Base-by-base conservation (phyloP, 2,888 invertebrate species). In the Lycaena phlaeas region DNA sequence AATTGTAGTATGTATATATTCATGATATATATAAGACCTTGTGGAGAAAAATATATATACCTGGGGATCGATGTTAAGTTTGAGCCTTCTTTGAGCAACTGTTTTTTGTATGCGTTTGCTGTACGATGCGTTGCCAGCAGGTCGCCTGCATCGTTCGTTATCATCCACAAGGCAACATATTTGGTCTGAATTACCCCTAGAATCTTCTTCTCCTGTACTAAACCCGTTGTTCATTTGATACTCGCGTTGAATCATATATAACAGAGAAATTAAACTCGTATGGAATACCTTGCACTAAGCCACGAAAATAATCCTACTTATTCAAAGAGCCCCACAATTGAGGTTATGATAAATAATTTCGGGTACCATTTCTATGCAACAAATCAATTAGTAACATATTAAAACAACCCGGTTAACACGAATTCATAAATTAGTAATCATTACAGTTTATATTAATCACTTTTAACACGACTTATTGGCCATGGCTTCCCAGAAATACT, bases 91-190 rank as follows among this genome's bases (percentile, higher is more conserved):
- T 65, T 96, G 96, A 39, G 94, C 92, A 25, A 97, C 97, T 42
- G 94, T 97, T 75, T 97, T 97, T 77, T 97, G 97, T 59, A 98
- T 96, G 54, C 97, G 89, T 74, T 98, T 97, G 78, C 95, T 97
- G 82, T 97, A 98, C 31, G 96, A 94, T 54, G 98, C 98, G 87
- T 96, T 95, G 50, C 96, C 95, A 54, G 96, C 97, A 42, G 92
- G 89, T 64, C 95, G 90, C 51, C 89, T 87, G 77, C 97, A 98
- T 53, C 95, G 88, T 54, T 93, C 92, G 50, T 91, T 90, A 70
- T 95, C 95, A 74, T 95, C 95, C 61, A 96, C 90, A 56, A 97
- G 88, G 85, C 97, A 97, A 85, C 97, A 97, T 63, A 92, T 91
- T 85, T 95, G 94, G 68, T 95, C 94, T 44, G 92, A 90, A 62